These are phyloP conservation scores for Columba livia DNA, from an alignment of 2,113 vertebrate genomes.

Conservation along the genomic window DNA sequence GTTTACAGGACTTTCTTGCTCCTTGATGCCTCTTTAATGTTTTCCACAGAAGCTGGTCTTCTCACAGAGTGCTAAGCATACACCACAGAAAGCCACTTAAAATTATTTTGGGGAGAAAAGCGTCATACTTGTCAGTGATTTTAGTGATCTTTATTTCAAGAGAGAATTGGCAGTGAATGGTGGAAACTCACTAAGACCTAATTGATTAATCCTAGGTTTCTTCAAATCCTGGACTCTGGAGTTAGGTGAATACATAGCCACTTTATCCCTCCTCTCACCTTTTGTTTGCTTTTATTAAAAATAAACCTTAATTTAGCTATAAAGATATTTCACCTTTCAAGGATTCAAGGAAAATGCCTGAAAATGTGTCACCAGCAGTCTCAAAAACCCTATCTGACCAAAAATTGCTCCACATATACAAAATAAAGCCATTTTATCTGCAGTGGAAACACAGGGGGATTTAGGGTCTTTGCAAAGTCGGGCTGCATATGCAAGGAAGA, in stretches of 20 bases:
- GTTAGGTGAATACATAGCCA: not conserved
- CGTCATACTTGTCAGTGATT: not conserved
- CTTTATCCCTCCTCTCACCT: not conserved
- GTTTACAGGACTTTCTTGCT: not conserved
- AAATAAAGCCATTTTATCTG: not conserved
- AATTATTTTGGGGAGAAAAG: not conserved
- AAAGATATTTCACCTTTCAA: not conserved
- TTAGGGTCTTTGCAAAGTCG: not conserved
- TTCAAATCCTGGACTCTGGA: not conserved
- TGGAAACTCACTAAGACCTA: not conserved
- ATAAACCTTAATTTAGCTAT: not conserved
- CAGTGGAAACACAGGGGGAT: not conserved
- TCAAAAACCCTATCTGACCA: not conserved
- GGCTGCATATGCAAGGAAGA: not conserved
- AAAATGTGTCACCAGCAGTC: not conserved
- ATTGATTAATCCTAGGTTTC: not conserved
- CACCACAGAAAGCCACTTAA: not conserved
- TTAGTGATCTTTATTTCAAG: not conserved
- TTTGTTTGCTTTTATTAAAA: not conserved
- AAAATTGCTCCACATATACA: rapidly evolving
- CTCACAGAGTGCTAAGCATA: not conserved
- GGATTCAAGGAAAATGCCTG: not conserved
- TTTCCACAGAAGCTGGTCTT: not conserved
- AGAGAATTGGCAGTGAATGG: not conserved
- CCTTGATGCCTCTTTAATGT: not conserved